A percentile compares a stretch with the other conserved stretches of the same genome.
Conservation (phyloP, 2,888 invertebrate genomes). For the Carabus problematicus region DNA sequence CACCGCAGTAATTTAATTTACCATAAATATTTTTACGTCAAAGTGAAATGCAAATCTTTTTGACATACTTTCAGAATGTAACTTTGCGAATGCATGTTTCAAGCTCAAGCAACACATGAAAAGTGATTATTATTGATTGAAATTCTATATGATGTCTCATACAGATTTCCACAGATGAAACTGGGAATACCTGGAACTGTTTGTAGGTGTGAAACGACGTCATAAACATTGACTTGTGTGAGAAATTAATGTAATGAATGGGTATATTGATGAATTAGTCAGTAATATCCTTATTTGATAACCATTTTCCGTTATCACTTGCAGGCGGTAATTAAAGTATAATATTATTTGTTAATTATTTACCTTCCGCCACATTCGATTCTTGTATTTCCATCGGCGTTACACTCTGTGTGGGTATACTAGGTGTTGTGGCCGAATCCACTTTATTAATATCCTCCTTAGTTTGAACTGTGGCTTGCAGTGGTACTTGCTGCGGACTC, state of each 20-base stretch:
- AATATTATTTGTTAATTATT: neutral
- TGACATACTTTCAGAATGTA: neutral
- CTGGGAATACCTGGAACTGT: neutral
- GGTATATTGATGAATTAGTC: neutral
- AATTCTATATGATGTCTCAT: conserved; percentile 24
- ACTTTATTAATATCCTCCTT: conserved; percentile 46
- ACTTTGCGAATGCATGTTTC: neutral
- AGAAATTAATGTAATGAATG: neutral
- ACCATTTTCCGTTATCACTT: neutral
- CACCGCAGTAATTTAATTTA: neutral
- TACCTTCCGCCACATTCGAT: conserved; percentile 30
- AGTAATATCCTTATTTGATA: neutral
- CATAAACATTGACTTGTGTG: neutral
- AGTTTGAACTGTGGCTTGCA: conserved; percentile 52
- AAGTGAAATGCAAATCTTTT: neutral
- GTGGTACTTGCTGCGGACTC: conserved; percentile 54
- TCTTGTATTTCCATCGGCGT: conserved; percentile 45
- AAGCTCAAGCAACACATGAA: neutral
- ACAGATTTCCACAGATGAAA: conserved; percentile 23
- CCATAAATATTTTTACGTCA: neutral
- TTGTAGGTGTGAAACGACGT: neutral
- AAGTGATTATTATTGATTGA: conserved; percentile 27
- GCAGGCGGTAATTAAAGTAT: neutral
- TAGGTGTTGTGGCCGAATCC: conserved; percentile 42
- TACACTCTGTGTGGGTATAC: conserved; percentile 41